These are phyloP conservation scores for Coelopa frigida DNA, from an alignment of 1,140 invertebrate genomes.

Conservation along the genomic window DNA sequence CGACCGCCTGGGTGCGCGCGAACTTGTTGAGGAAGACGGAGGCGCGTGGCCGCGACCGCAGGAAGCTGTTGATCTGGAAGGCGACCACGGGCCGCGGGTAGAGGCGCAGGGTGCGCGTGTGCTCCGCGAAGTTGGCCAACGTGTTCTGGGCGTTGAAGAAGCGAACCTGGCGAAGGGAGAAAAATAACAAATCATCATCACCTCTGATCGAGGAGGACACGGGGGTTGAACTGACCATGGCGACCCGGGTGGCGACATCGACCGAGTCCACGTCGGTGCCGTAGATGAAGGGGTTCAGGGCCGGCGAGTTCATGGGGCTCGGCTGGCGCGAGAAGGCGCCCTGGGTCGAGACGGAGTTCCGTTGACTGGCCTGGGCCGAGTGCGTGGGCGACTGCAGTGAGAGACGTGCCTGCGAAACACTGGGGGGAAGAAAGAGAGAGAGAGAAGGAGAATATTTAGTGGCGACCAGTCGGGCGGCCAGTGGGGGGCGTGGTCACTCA, in stretches of 20 bases:
- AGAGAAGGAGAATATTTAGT: not conserved
- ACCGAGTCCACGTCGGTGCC: slow-evolving; percentile 97
- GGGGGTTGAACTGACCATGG: slow-evolving; percentile 67
- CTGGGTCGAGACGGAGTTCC: slow-evolving; percentile 40
- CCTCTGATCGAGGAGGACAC: not conserved
- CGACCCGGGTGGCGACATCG: slow-evolving; percentile 95
- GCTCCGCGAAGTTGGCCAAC: slow-evolving; percentile 94
- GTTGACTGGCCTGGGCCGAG: slow-evolving; percentile 35
- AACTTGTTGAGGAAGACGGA: slow-evolving; percentile 86
- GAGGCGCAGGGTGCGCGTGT: slow-evolving; percentile 89
- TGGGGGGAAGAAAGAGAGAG: slow-evolving; percentile 9
- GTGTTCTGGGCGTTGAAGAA: slow-evolving; percentile 98
- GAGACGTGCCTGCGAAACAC: slow-evolving; percentile 35
- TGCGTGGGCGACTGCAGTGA: slow-evolving; percentile 33
- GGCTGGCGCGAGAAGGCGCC: slow-evolving; percentile 33
- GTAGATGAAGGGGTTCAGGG: slow-evolving; percentile 83
- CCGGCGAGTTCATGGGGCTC: slow-evolving; percentile 37
- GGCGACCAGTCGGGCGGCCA: not conserved
- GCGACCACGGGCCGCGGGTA: slow-evolving; percentile 98
- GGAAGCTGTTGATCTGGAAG: slow-evolving; percentile 97
- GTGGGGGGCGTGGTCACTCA: slow-evolving; percentile 9
- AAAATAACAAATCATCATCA: not conserved
- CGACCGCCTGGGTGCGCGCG: slow-evolving; percentile 91
- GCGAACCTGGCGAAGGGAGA: slow-evolving; percentile 58
- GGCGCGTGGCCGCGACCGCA: slow-evolving; percentile 82